These are phyloP conservation scores for Egretta garzetta DNA, from an alignment of 2,113 vertebrate species.

Conservation along the genomic window DNA sequence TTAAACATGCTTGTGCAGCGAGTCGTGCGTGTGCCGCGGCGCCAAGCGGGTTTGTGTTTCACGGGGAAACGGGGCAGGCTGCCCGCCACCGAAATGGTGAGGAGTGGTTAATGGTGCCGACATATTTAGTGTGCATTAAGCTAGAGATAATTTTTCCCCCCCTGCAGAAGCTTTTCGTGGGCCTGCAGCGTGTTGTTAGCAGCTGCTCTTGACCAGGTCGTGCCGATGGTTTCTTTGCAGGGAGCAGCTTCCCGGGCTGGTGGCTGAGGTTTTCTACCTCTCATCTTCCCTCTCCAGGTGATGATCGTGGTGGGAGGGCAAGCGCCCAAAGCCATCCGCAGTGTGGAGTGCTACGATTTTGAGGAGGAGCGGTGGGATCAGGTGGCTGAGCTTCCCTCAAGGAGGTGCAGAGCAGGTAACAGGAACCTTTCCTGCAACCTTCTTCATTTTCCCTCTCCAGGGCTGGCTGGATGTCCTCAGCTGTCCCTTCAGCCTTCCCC, in stretches of 20 bases:
- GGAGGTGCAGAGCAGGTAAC: conserved; percentile 92
- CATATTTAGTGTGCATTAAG: not conserved
- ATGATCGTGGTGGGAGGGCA: conserved; percentile 98
- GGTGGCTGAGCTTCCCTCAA: conserved; percentile 91
- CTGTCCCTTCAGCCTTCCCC: not conserved
- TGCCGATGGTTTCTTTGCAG: not conserved
- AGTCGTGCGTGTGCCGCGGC: accelerated
- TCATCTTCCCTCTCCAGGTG: conserved; percentile 78
- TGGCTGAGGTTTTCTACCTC: not conserved
- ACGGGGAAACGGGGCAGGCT: not conserved
- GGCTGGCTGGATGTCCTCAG: not conserved
- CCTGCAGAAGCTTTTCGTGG: not conserved
- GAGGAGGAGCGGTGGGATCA: conserved; percentile 97
- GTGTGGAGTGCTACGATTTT: conserved; percentile 96
- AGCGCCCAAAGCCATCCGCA: conserved; percentile 95
- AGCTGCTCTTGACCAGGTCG: not conserved
- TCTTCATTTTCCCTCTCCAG: not conserved
- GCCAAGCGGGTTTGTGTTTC: not conserved
- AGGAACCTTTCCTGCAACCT: not conserved
- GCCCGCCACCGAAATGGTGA: not conserved
- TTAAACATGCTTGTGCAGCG: not conserved
- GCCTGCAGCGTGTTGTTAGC: not conserved
- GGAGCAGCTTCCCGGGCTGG: not conserved
- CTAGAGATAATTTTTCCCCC: not conserved
- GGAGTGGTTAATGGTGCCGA: not conserved